Conservation (phyloP, 2,888 invertebrate genomes). For the Epinotia ramella region DNA sequence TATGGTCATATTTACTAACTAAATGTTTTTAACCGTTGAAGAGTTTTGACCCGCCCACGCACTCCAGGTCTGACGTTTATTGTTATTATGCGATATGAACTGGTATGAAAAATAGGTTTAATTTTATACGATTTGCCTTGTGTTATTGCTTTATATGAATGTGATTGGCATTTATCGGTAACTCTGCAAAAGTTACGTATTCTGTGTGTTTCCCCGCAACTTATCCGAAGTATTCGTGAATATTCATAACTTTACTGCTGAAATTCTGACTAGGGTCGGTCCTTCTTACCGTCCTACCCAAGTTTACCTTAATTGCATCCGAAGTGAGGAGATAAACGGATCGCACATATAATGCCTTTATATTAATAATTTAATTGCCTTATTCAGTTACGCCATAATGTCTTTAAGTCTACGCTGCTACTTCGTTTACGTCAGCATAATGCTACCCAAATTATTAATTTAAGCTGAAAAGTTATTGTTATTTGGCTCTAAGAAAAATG, state of each 20-base stretch:
- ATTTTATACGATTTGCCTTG: background rate
- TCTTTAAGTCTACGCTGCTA: slow-evolving; percentile 25
- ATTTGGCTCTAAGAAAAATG: no score
- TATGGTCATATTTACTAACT: no score
- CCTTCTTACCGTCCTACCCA: slow-evolving; percentile 46
- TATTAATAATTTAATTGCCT: slow-evolving; percentile 43
- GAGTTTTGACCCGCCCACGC: background rate
- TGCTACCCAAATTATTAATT: slow-evolving; percentile 17
- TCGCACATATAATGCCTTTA: slow-evolving; percentile 42
- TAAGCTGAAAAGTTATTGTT: slow-evolving; percentile 28
- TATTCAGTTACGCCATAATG: slow-evolving; percentile 35
- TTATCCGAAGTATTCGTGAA: slow-evolving; percentile 50
- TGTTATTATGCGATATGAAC: slow-evolving; percentile 13
- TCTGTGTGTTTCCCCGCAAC: slow-evolving; percentile 43
- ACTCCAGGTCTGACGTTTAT: slow-evolving; percentile 9
- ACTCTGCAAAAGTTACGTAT: slow-evolving; percentile 39
- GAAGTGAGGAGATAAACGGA: slow-evolving; percentile 45
- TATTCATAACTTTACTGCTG: slow-evolving; percentile 55
- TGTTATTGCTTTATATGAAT: background rate
- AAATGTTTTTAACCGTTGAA: no score
- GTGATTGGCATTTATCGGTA: background rate
- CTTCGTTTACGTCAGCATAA: slow-evolving; percentile 17
- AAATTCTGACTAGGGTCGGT: slow-evolving; percentile 54
- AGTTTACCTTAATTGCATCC: slow-evolving; percentile 45
- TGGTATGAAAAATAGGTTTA: slow-evolving; percentile 1